Base-by-base conservation (phyloP, 2,888 invertebrate genomes). In the Xestobium rufovillosum region DNA sequence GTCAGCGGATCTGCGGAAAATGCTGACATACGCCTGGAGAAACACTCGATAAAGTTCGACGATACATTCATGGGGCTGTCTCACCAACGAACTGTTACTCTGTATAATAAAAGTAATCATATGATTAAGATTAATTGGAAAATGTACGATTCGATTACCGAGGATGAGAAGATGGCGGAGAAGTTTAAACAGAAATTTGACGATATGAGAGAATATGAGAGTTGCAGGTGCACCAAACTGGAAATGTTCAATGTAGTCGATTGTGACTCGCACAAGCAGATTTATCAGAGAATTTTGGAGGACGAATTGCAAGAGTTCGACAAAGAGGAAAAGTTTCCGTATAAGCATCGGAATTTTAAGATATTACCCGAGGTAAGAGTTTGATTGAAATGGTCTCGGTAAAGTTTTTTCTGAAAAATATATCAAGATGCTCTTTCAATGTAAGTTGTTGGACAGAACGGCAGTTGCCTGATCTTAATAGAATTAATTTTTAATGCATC, bases 41-140 rank as follows among this genome's bases (percentile, higher is more conserved):
- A 69, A 37, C 56, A 67, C 26, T 60, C 63, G 0, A 56, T 78
- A 1, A 51, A 67, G 42, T 74, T 80, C 49, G 61, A 67, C 3
- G 72, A 76, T 29, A 76, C 78, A 0, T 79, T 67, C 48, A 68
- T 76, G 36, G 73, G 72, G 3, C 63, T 79, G 59, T 67, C 69
- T 31, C 67, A 70, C 9, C 69, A 72, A 36, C 65, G 67, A 43
- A 61, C 59, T 0, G 56, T 77, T 13, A 69, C 68, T 44, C 64
- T 80, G 30, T 56, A 56, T 10, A 80, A 80, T 51, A 69, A 69
- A 41, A 76, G 76, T 9, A 57, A 71, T 15, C 68, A 72, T 44
- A 26, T 66, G 3, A 60, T 76, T 2, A 67, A 69, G 0, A 79
- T 70, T 47, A 65, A 69, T 48, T 80, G 78, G 68, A 74, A 75